Percentiles rank a stretch among this genome's conserved stretches.
These are phyloP conservation scores for Propithecus perrieri DNA, from an alignment of 2,797 vertebrate species.

Conservation along the genomic window DNA sequence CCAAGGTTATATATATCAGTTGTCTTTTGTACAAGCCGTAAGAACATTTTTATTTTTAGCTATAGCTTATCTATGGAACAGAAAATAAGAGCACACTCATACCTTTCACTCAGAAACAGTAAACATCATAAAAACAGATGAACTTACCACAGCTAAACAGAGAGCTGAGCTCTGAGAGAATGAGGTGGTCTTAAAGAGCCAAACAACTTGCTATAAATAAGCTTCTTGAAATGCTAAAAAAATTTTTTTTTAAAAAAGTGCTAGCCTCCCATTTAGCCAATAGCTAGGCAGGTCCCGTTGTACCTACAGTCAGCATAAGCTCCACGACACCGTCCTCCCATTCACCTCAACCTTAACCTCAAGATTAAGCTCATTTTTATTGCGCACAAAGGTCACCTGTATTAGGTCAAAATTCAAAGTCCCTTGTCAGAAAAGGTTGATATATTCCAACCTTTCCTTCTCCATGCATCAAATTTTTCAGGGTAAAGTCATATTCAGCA, in stretches of 20 bases:
- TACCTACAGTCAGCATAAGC: conserved; percentile 69
- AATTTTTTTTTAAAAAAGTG: neutral
- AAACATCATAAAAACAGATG: conserved; percentile 66
- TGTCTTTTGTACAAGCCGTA: conserved; percentile 56
- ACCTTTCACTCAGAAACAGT: conserved; percentile 62
- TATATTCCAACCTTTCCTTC: conserved; percentile 89
- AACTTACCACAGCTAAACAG: conserved; percentile 62
- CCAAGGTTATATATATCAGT: conserved; percentile 63
- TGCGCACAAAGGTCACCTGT: conserved; percentile 86
- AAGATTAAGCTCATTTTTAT: conserved; percentile 89
- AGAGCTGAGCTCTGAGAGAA: conserved; percentile 46
- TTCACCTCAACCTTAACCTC: conserved; percentile 88
- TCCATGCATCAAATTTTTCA: conserved; percentile 89
- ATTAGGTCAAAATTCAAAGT: conserved; percentile 89
- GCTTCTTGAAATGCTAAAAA: conserved; percentile 66
- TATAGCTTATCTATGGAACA: conserved; percentile 68
- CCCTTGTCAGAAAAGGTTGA: conserved; percentile 89
- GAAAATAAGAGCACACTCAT: conserved; percentile 59
- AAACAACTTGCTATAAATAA: conserved; percentile 74
- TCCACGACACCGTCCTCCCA: conserved; percentile 69
- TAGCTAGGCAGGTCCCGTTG: conserved; percentile 67
- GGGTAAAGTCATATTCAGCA: conserved; percentile 88
- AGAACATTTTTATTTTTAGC: conserved; percentile 76
- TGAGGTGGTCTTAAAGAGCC: neutral
- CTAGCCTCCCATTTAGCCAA: conserved; percentile 69